Evolutionary conservation across 2,888 invertebrate species (phyloP), one percentile per base, ranked within the genome.

Genomic region (Eumerus sabulonum): DNA sequence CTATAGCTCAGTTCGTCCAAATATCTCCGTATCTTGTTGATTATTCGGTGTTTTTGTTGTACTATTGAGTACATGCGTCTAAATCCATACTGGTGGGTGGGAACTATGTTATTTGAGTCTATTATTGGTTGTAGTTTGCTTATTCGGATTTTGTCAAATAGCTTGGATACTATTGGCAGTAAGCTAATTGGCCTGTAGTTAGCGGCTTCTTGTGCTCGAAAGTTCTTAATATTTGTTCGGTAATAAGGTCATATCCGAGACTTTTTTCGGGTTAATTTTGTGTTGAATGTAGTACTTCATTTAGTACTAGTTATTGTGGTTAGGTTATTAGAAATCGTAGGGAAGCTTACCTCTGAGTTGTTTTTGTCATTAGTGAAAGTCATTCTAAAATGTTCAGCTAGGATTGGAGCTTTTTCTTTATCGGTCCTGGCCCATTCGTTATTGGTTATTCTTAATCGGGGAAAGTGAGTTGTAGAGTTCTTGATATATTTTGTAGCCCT

Each of bases 381-480:
- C 3, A 7, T 27, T 27, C 27, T 27, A 27, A 27, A 7, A 27
- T 27, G 27, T 27, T 27, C 27, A 27, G 27, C 40, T 40, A 40
- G 40, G 11, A 40, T 40, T 40, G 40, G 2, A 40, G 40, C 40
- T 40, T 12, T 40, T 12, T 40, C 27, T 27, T 7, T 40, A 40
- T 40, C 40, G n/a, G 40, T 40, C 40, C 11, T 3, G 40, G 40
- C 40, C 40, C 40, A 40, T 40, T 40, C n/a, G 40, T 40, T n/a
- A 40, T n/a, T 40, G 40, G 5, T 40, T 11, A 11, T 40, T 40
- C 11, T 40, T 40, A 40, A 40, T 40, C 5, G 40, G 9, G 11
- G n/a, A 40, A 40, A 40, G 40, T 40, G 40, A 40, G 40, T 40
- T 40, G 40, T 40, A n/a, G 40, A 12, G 3, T 40, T 40, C 2